Evolutionary conservation across 2,888 invertebrate genomes (phyloP).

Genomic region (Serripes groenlandicus): DNA sequence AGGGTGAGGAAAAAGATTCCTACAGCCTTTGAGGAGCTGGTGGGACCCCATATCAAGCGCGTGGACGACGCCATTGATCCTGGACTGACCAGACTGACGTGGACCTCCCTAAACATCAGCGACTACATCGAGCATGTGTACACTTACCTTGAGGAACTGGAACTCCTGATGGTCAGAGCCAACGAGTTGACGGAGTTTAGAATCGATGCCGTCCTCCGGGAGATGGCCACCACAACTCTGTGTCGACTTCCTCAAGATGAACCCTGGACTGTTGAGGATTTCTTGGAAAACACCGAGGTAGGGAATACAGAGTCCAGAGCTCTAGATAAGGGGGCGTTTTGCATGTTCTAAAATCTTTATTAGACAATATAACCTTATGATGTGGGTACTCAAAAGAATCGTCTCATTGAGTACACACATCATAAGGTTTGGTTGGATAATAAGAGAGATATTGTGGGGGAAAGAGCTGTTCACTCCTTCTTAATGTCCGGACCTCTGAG

Average conservation of each 20-base stretch:
- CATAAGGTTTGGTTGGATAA: no score
- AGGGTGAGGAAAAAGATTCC: slow-evolving; percentile 87
- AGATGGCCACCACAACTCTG: slow-evolving; percentile 95
- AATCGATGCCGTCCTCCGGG: slow-evolving; percentile 94
- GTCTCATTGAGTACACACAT: no score
- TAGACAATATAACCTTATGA: no score
- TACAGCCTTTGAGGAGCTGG: slow-evolving; percentile 95
- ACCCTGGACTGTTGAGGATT: slow-evolving; percentile 95
- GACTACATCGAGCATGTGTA: slow-evolving; percentile 88
- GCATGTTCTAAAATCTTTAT: no score
- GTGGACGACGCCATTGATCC: slow-evolving; percentile 91
- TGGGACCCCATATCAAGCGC: slow-evolving; percentile 94
- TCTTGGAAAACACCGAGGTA: slow-evolving; percentile 93
- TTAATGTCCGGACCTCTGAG: no score
- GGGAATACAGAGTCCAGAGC: no score
- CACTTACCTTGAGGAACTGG: slow-evolving; percentile 93
- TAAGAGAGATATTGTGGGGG: no score
- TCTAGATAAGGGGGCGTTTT: no score
- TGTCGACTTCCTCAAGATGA: slow-evolving; percentile 93
- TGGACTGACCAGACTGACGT: slow-evolving; percentile 92
- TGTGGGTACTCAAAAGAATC: no score
- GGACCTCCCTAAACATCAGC: slow-evolving; percentile 95
- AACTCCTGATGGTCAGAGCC: slow-evolving; percentile 89
- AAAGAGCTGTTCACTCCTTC: no score
- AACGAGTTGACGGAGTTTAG: slow-evolving; percentile 88